Conservation (phyloP, 2,113 vertebrate species). For the Dasyornis broadbenti region DNA sequence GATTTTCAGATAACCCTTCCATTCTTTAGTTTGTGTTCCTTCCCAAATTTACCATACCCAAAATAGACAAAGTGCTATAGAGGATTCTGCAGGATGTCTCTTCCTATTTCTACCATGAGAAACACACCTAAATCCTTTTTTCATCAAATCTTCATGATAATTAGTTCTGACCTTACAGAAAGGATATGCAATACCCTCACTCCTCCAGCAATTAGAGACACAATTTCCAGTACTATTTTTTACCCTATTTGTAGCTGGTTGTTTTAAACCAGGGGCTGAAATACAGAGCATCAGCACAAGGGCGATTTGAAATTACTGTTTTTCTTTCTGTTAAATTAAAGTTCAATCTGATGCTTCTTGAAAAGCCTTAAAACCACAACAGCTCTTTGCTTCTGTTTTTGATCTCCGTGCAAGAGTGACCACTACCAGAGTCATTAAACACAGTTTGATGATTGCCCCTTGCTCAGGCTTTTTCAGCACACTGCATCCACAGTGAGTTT, state of each 20-base stretch:
- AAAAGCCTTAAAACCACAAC: background rate
- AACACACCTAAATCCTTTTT: background rate
- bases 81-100: background rate
- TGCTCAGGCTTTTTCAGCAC: background rate
- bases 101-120: background rate
- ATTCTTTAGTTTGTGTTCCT: background rate
- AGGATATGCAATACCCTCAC: background rate
- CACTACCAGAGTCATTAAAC: background rate
- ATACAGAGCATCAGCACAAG: background rate
- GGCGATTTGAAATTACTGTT: background rate
- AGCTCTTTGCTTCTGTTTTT: background rate
- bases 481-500: background rate
- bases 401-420: background rate
- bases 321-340: background rate
- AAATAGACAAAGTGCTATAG: background rate
- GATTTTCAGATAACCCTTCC: background rate
- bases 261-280: background rate
- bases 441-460: background rate
- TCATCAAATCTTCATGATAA: background rate
- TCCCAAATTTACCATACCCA: background rate
- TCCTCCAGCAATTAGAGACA: background rate
- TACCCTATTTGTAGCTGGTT: background rate
- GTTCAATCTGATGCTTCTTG: background rate
- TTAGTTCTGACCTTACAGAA: background rate
- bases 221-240: background rate